Evolutionary conservation across 2,888 invertebrate species (phyloP).

Genomic region (Isoperla grammatica): DNA sequence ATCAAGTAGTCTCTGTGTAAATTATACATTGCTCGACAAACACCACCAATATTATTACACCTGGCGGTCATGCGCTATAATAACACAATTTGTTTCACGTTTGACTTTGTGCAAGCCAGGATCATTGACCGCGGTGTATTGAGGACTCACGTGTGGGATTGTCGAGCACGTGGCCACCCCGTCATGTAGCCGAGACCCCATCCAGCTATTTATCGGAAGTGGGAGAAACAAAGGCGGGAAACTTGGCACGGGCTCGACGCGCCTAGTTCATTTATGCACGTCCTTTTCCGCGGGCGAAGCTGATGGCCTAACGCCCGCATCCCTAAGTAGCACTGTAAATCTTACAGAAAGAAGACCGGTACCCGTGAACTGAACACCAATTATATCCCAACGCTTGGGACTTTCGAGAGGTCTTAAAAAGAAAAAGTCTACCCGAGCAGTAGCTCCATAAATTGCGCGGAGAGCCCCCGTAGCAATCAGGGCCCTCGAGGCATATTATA

Average conservation of each 20-base stretch:
- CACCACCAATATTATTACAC: too few relatives aligned
- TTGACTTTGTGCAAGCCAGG: too few relatives aligned
- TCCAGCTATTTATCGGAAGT: neutral
- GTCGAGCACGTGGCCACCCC: too few relatives aligned
- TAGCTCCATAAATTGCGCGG: constrained; percentile 20
- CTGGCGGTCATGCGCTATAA: too few relatives aligned
- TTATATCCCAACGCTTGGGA: constrained; percentile 13
- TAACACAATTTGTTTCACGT: too few relatives aligned
- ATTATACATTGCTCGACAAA: too few relatives aligned
- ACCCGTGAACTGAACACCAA: constrained; percentile 20
- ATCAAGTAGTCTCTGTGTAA: too few relatives aligned
- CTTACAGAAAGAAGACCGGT: constrained; percentile 13
- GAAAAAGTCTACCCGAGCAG: constrained; percentile 7
- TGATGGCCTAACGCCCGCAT: constrained; percentile 4
- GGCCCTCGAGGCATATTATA: constrained; percentile 23
- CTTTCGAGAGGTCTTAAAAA: constrained; percentile 7
- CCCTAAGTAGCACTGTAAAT: constrained; percentile 22
- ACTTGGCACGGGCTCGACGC: neutral
- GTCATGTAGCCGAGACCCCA: too few relatives aligned
- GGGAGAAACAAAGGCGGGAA: neutral
- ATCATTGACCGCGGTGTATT: too few relatives aligned
- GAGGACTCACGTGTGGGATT: too few relatives aligned
- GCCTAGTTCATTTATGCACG: constrained; percentile 5
- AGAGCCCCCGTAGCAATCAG: constrained; percentile 16
- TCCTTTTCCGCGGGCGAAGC: neutral